Evolutionary conservation across 2,888 invertebrate species (phyloP).

Genomic region (Micoletzkya japonica): DNA sequence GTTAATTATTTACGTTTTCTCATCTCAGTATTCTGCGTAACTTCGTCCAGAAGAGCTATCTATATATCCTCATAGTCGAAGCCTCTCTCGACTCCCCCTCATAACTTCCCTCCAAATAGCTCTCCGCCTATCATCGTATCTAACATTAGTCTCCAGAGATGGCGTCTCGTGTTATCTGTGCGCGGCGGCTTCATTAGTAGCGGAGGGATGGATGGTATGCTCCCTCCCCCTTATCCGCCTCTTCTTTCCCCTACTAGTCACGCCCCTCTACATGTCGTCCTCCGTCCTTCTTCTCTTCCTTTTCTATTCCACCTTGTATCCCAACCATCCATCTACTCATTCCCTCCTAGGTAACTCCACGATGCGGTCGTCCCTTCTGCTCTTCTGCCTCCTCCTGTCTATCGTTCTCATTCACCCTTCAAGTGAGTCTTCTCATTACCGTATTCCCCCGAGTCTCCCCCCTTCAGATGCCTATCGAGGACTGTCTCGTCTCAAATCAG

Average conservation of each 20-base stretch:
- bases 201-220: too few relatives aligned
- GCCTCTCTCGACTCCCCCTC: too few relatives aligned
- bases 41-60: too few relatives aligned
- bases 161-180: too few relatives aligned
- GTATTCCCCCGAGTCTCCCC: background rate
- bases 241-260: background rate
- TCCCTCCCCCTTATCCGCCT: background rate
- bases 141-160: too few relatives aligned
- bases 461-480: slow-evolving; percentile 3
- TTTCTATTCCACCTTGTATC: slow-evolving; percentile 1
- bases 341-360: background rate
- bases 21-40: too few relatives aligned
- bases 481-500: background rate
- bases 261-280: background rate
- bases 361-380: background rate
- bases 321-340: background rate
- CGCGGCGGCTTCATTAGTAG: too few relatives aligned
- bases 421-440: background rate
- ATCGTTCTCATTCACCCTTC: background rate
- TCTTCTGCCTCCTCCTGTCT: background rate
- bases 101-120: too few relatives aligned
- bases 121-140: too few relatives aligned
- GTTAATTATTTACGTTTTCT: too few relatives aligned
- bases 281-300: slow-evolving; percentile 3
- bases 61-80: too few relatives aligned